phyloP scores from a whole-genome alignment of 37 sponge, comb jelly and placozoan species.

The Cliona cf. orientalis region DNA sequence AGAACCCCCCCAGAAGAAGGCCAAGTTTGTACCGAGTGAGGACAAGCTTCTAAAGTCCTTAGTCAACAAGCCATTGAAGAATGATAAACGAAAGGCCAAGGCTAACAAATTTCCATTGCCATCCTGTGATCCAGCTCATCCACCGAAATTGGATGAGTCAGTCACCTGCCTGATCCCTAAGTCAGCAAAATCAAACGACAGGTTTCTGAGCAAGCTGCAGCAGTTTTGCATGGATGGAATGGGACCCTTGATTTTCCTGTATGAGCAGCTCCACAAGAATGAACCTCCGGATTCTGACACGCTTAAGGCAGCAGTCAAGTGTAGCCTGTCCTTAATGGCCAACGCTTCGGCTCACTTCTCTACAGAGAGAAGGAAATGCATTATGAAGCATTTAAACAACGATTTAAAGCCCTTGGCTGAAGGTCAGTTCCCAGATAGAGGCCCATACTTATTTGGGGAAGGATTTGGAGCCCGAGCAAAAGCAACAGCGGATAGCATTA shows the following conservation, averaged over 20 bases:
- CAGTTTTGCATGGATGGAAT: slow-evolving; percentile 14
- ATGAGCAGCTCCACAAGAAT: neutral
- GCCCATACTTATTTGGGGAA: slow-evolving; percentile 29
- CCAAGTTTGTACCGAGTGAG: neutral
- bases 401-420: slow-evolving; percentile 23
- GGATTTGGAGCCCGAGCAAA: slow-evolving; percentile 19
- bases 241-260: slow-evolving; percentile 6
- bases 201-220: slow-evolving; percentile 20
- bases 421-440: slow-evolving; percentile 17
- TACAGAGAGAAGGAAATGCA: slow-evolving; percentile 21
- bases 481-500: slow-evolving; percentile 3
- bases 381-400: slow-evolving; percentile 25
- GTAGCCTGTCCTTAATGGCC: neutral
- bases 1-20: too few species aligned
- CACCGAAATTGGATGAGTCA: slow-evolving; percentile 18
- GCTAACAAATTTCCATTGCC: slow-evolving; percentile 11
- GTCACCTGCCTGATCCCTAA: slow-evolving; percentile 11
- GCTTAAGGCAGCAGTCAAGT: neutral
- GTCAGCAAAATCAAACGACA: slow-evolving; percentile 25
- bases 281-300: neutral
- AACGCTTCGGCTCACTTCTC: slow-evolving; percentile 40
- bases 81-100: slow-evolving; percentile 8
- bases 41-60: neutral
- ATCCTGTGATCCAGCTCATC: slow-evolving; percentile 28
- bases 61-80: neutral